Evolutionary conservation across 2,888 invertebrate genomes (phyloP).

Genomic region (Archips crataeganus): DNA sequence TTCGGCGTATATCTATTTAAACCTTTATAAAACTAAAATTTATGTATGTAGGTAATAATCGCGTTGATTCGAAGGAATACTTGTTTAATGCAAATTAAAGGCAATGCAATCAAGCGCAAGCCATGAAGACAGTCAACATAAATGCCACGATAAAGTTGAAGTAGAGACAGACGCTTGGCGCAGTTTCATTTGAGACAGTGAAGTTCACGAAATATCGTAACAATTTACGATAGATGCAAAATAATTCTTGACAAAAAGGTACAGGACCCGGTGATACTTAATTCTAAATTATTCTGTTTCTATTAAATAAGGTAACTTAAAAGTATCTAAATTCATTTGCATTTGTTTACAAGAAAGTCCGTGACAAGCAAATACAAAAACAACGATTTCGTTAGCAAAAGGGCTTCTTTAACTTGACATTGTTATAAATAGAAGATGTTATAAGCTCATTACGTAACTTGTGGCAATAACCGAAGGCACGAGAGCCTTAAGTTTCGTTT

Average conservation of each 20-base stretch:
- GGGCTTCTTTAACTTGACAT: too few relatives aligned
- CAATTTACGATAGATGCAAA: constrained; percentile 8
- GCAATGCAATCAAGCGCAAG: constrained; percentile 39
- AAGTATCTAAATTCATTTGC: too few relatives aligned
- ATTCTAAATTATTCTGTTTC: neutral
- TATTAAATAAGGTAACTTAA: too few relatives aligned
- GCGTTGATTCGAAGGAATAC: neutral
- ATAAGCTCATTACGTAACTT: neutral
- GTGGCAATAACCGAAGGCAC: neutral
- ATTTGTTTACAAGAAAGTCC: too few relatives aligned
- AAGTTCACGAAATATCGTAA: constrained; percentile 13
- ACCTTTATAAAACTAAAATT: too few relatives aligned
- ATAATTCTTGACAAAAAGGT: neutral
- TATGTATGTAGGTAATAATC: neutral
- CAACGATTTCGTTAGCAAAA: too few relatives aligned
- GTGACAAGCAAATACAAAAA: too few relatives aligned
- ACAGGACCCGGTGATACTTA: neutral
- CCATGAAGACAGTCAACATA: constrained; percentile 38
- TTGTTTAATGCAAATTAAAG: constrained; percentile 27
- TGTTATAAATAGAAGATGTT: too few relatives aligned
- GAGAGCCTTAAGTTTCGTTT: neutral
- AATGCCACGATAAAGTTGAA: constrained; percentile 36
- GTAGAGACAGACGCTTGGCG: constrained; percentile 31
- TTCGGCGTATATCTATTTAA: too few relatives aligned
- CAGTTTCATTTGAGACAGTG: constrained; percentile 34